Conservation (phyloP, 1,140 invertebrate species). For the Stegodyphus mimosarum region DNA sequence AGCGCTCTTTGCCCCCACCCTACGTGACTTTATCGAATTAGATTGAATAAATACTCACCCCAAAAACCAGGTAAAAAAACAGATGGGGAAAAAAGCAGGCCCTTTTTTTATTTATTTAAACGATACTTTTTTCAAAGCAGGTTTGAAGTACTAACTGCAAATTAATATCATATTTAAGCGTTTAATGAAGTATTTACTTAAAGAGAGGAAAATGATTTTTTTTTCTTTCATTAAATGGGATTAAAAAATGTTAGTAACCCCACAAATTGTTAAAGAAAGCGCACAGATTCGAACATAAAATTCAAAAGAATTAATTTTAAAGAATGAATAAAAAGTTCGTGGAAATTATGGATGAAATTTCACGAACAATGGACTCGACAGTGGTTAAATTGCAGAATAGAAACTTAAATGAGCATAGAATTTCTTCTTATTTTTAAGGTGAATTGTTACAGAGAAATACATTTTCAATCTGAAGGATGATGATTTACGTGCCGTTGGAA, state of each 20-base stretch:
- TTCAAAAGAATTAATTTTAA: conserved; percentile 33
- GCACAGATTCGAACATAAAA: conserved; percentile 20
- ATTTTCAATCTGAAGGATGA: too few species aligned
- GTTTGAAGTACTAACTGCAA: conserved; percentile 51
- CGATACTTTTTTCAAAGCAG: not conserved
- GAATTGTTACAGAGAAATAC: too few species aligned
- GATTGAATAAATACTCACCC: conserved; percentile 31
- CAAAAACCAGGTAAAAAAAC: not conserved
- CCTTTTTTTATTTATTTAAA: not conserved
- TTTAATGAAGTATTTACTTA: conserved; percentile 25
- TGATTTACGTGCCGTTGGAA: too few species aligned
- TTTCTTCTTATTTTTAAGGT: too few species aligned
- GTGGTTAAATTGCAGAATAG: too few species aligned
- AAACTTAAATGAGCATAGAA: too few species aligned
- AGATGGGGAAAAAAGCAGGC: not conserved
- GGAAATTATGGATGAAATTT: too few species aligned
- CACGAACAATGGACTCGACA: too few species aligned
- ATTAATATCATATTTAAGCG: conserved; percentile 47
- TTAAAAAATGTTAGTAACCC: not conserved
- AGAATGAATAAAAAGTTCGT: conserved; percentile 7
- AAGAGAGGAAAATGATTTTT: conserved; percentile 24
- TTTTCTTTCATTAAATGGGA: conserved; percentile 9
- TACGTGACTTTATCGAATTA: conserved; percentile 57
- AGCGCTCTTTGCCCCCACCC: conserved; percentile 16
- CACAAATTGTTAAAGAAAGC: conserved; percentile 19